Evolutionary conservation across 1,140 invertebrate genomes (phyloP).

Genomic region (Eueides isabella): DNA sequence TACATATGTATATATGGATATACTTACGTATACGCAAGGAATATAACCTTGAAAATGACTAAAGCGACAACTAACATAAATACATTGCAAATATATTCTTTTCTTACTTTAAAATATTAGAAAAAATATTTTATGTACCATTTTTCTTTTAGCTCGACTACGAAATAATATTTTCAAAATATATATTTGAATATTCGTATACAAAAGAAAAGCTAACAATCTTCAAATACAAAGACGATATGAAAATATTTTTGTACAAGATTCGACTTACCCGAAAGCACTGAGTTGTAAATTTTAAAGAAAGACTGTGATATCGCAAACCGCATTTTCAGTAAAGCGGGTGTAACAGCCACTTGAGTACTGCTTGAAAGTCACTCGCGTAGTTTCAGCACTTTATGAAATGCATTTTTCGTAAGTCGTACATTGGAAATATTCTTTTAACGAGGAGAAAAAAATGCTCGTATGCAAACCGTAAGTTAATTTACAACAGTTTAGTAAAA

Average conservation of each 20-base stretch:
- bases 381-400: constrained; percentile 34
- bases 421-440: not conserved
- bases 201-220: not conserved
- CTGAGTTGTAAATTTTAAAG: constrained; percentile 10
- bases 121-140: no score
- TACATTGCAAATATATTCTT: not conserved
- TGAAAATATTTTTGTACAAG: not conserved
- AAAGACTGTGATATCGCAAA: constrained; percentile 21
- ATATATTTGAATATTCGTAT: not conserved
- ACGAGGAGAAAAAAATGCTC: not conserved
- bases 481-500: not conserved
- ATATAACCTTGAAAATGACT: no score
- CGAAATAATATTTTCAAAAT: not conserved
- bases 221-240: not conserved
- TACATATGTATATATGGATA: no score
- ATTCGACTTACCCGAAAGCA: constrained; percentile 8
- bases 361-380: constrained; percentile 25
- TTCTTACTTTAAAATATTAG: not conserved
- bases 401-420: constrained; percentile 31
- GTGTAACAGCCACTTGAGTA: constrained; percentile 29
- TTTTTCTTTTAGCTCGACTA: not conserved
- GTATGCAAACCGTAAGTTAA: not conserved
- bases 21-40: no score
- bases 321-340: constrained; percentile 20
- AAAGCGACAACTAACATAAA: not conserved